Base-by-base conservation (phyloP, 2,113 vertebrate species). In the Tichodroma muraria region DNA sequence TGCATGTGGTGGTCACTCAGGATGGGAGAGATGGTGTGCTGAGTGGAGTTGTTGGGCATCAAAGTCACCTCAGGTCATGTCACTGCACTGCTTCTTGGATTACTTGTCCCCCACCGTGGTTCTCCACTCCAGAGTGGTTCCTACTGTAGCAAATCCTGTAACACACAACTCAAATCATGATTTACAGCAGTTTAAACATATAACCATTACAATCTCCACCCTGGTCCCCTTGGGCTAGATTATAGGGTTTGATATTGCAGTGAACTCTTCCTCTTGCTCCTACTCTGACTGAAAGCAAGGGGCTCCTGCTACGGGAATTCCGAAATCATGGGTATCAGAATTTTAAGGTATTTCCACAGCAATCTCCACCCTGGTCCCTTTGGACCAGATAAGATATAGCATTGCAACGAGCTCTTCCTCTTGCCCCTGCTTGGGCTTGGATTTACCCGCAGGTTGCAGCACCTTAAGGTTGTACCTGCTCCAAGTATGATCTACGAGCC, bases 401-500 rank as follows among this genome's bases (percentile, higher is more conserved):
- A n/a, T 6, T 28, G 10, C 28, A 45, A 7, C 10, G 18, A 69
- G 28, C 28, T 60, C 54, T 53, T 45, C 38, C 23, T 38, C 33
- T 61, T 38, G 27, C 27, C 12, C 4, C 21, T 60, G 27, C 28
- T n/a, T 69, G 19, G 45, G 23, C 45, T 45, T 45, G 64, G 47
- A 24, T 18, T 38, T 19, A 33, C 10, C 18, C 38, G 22, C 18
- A 45, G 38, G 19, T 5, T 60, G 22, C 83, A 68, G 22, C 37
- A 23, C 28, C 15, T 23, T 13, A 33, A 28, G 38, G 38, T 4
- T 33, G 18, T 45, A 33, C 22, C 45, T 77, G 18, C 22, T 23
- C 45, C 72, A 38, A 37, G 83, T 0, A 12, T 14, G 37, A 11
- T 19, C 9, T 6, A 6, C 0, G 0, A 52, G 22, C 8, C 4